phyloP scores from a whole-genome alignment of 2,797 vertebrate species.

The Sitta carolinensis region DNA sequence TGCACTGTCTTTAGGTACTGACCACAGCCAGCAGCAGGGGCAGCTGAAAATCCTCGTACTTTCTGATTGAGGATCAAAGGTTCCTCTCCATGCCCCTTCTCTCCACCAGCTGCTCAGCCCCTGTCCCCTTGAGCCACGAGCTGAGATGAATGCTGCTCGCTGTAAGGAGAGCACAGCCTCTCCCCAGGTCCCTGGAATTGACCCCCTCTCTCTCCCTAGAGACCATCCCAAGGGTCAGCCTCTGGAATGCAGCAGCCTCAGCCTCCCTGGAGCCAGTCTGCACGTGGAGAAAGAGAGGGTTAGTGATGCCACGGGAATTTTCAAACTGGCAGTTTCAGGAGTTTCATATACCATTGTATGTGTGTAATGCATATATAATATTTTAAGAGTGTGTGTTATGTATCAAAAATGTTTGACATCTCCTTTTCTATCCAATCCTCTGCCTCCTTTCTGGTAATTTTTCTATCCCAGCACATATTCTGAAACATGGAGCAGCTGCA shows the following conservation, averaged over 20 bases:
- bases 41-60: neutral
- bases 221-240: neutral
- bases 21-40: conserved; percentile 11
- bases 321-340: neutral
- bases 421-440: neutral
- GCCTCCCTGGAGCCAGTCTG: neutral
- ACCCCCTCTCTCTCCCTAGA: conserved; percentile 21
- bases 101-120: conserved; percentile 19
- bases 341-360: neutral
- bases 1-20: neutral
- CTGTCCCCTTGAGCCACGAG: neutral
- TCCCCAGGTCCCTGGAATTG: neutral
- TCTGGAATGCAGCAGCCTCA: neutral
- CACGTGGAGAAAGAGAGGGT: neutral
- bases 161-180: neutral
- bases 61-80: conserved; percentile 17
- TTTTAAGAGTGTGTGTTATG: neutral
- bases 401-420: neutral
- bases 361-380: neutral
- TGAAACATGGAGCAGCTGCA: neutral
- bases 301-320: neutral
- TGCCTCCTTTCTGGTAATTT: neutral
- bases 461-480: neutral
- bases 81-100: neutral
- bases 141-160: neutral